These are phyloP conservation scores for Vimba vimba DNA, from an alignment of 2,113 vertebrate species.

Conservation along the genomic window DNA sequence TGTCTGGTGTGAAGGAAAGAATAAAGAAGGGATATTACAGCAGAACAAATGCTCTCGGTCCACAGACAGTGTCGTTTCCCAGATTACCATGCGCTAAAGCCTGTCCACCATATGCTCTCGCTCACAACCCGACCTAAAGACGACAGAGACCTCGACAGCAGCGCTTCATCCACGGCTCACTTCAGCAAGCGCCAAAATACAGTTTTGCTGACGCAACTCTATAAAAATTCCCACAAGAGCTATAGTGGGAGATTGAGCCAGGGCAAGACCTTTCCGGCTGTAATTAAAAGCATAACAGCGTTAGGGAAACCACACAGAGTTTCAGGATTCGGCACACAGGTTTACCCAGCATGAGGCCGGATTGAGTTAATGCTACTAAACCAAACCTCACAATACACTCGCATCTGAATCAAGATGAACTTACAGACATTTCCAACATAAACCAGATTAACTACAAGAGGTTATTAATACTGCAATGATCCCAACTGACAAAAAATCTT, in stretches of 20 bases:
- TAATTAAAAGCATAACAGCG: background rate
- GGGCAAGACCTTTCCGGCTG: background rate
- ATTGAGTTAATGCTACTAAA: background rate
- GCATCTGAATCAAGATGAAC: background rate
- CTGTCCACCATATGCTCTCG: constrained; percentile 52
- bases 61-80: constrained; percentile 45
- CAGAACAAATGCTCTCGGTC: constrained; percentile 21
- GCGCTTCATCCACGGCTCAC: too few species aligned
- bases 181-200: too few species aligned
- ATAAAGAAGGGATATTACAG: constrained; percentile 29
- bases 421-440: background rate
- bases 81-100: constrained; percentile 59
- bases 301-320: constrained; percentile 13
- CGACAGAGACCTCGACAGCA: too few species aligned
- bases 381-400: background rate
- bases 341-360: constrained; percentile 16
- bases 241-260: background rate
- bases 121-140: background rate
- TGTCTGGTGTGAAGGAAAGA: constrained; percentile 10
- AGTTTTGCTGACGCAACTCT: background rate
- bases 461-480: too few species aligned
- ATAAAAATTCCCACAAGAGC: background rate
- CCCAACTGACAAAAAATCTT: too few species aligned
- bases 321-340: background rate
- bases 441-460: background rate